Conservation (phyloP, 2,113 vertebrate genomes). For the Heterotis niloticus region DNA sequence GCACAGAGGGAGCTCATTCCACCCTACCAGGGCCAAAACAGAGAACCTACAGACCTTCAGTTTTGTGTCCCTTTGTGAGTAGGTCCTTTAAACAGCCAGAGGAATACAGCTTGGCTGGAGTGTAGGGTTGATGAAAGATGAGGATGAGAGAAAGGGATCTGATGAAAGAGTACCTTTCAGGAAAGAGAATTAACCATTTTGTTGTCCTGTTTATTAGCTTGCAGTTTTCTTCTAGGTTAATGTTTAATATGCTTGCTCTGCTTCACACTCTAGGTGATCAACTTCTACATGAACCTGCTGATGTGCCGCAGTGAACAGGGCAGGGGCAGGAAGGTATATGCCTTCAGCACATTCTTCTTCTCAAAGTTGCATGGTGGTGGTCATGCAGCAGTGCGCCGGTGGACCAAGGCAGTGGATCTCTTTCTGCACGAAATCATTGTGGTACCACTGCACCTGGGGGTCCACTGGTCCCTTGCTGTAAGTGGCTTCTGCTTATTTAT, state of each 20-base stretch:
- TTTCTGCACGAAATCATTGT: constrained; percentile 80
- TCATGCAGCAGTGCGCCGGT: constrained; percentile 75
- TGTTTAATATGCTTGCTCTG: not conserved
- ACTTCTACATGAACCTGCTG: constrained; percentile 89
- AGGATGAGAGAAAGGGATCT: no score
- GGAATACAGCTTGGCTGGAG: no score
- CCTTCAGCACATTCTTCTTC: constrained; percentile 90
- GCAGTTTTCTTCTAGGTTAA: not conserved
- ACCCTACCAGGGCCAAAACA: no score
- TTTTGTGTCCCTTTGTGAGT: no score
- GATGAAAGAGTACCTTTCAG: not conserved
- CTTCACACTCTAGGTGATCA: constrained; percentile 71
- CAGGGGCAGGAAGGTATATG: constrained; percentile 66
- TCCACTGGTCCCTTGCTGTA: constrained; percentile 86
- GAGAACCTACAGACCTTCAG: no score
- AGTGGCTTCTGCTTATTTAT: constrained; percentile 46
- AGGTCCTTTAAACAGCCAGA: no score
- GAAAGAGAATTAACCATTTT: not conserved
- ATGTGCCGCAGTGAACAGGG: constrained; percentile 70
- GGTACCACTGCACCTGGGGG: constrained; percentile 78
- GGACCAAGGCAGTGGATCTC: constrained; percentile 83
- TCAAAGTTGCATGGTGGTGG: constrained; percentile 73
- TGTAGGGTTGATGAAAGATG: no score
- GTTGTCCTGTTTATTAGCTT: not conserved
- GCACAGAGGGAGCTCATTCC: no score